Conservation (phyloP, 2,113 vertebrate genomes). For the Cathartes aura region DNA sequence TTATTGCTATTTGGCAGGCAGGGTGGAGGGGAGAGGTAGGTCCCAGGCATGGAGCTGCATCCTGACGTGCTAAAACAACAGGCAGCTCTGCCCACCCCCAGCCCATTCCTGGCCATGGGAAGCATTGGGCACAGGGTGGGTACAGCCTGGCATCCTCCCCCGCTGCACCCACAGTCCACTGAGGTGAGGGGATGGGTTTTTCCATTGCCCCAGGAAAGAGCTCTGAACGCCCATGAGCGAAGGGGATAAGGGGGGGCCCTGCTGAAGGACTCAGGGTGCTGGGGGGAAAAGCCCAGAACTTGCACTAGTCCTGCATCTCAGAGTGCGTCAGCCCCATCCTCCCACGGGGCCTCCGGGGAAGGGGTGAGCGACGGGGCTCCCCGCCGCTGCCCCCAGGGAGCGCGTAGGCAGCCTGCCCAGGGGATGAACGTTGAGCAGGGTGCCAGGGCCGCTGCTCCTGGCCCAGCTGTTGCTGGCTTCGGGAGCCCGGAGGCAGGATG, state of each 20-base stretch:
- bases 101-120: accelerated
- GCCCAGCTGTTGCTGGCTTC: accelerated
- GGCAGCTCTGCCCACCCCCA: not conserved
- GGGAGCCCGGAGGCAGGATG: not conserved
- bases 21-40: not conserved
- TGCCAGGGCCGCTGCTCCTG: not conserved
- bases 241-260: not conserved
- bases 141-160: not conserved
- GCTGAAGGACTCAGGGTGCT: not conserved
- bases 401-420: not conserved
- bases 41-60: not conserved
- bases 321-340: not conserved
- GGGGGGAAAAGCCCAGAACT: not conserved
- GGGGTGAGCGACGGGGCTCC: accelerated
- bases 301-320: not conserved
- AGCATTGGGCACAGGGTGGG: not conserved
- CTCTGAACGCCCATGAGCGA: accelerated
- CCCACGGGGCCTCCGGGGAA: accelerated
- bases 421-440: not conserved
- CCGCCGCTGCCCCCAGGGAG: accelerated
- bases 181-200: accelerated
- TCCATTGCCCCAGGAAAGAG: not conserved
- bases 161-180: not conserved
- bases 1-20: not conserved
- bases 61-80: not conserved